These are phyloP conservation scores for Prorops nasuta DNA, from an alignment of 1,140 invertebrate genomes.

Conservation along the genomic window DNA sequence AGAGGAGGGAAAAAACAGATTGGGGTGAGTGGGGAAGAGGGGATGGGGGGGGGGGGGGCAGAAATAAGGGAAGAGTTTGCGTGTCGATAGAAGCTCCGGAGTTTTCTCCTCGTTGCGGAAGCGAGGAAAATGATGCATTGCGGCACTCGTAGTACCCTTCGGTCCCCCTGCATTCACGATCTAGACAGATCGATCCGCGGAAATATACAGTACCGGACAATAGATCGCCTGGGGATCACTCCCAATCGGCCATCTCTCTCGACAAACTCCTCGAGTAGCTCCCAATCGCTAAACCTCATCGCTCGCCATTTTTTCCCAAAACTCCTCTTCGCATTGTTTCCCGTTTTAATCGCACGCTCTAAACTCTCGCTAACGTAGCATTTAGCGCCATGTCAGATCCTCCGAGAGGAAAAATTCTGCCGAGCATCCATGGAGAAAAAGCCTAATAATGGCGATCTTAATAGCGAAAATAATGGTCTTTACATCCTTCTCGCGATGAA, in stretches of 20 bases:
- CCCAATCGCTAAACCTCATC: too few species aligned
- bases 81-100: slow-evolving; percentile 20
- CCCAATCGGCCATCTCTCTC: background rate
- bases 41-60: too few species aligned
- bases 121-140: slow-evolving; percentile 28
- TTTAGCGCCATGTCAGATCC: too few species aligned
- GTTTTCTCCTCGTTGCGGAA: slow-evolving; percentile 14
- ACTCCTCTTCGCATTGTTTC: background rate
- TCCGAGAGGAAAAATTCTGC: too few species aligned
- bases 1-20: too few species aligned
- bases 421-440: slow-evolving; percentile 3
- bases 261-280: background rate
- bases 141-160: slow-evolving; percentile 14
- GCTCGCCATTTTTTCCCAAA: background rate
- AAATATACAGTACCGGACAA: background rate
- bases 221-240: background rate
- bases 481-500: too few species aligned
- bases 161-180: too few species aligned
- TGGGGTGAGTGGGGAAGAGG: too few species aligned
- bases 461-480: too few species aligned
- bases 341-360: background rate
- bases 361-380: background rate
- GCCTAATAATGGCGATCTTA: slow-evolving; percentile 1
- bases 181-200: slow-evolving; percentile 6
- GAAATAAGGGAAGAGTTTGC: too few species aligned